These are phyloP conservation scores for Platorchestia sp. DNA, from an alignment of 1,140 invertebrate species.

Conservation along the genomic window DNA sequence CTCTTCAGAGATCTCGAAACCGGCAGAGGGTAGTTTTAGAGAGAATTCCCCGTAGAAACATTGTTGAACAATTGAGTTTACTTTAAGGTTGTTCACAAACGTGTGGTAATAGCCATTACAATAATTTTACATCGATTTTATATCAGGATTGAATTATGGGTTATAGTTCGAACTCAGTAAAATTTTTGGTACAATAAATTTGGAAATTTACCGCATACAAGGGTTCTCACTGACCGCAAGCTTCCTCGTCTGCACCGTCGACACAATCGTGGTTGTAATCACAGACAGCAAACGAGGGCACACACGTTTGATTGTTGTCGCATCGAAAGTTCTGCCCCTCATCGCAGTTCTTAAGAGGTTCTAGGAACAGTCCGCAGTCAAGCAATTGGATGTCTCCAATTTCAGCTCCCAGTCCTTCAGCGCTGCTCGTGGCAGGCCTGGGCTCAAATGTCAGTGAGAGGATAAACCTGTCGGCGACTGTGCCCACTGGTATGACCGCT, in stretches of 20 bases:
- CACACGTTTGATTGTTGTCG: constrained; percentile 58
- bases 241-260: constrained; percentile 60
- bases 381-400: constrained; percentile 51
- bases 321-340: constrained; percentile 46
- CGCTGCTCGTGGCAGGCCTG: constrained; percentile 44
- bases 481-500: constrained; percentile 56
- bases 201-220: too few relatives aligned
- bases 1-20: too few relatives aligned
- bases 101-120: too few relatives aligned
- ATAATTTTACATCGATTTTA: too few relatives aligned
- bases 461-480: constrained; percentile 45
- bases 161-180: too few relatives aligned
- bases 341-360: constrained; percentile 28
- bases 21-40: too few relatives aligned
- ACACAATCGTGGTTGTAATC: constrained; percentile 64
- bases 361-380: constrained; percentile 42
- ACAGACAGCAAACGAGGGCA: constrained; percentile 57
- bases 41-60: too few relatives aligned
- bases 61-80: too few relatives aligned
- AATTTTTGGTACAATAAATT: too few relatives aligned
- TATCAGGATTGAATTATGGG: too few relatives aligned
- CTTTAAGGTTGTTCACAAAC: too few relatives aligned
- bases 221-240: constrained; percentile 58
- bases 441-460: constrained; percentile 43
- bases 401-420: constrained; percentile 31